Evolutionary conservation across 1,140 invertebrate species (phyloP).

Genomic region (Drosophila carrolli): DNA sequence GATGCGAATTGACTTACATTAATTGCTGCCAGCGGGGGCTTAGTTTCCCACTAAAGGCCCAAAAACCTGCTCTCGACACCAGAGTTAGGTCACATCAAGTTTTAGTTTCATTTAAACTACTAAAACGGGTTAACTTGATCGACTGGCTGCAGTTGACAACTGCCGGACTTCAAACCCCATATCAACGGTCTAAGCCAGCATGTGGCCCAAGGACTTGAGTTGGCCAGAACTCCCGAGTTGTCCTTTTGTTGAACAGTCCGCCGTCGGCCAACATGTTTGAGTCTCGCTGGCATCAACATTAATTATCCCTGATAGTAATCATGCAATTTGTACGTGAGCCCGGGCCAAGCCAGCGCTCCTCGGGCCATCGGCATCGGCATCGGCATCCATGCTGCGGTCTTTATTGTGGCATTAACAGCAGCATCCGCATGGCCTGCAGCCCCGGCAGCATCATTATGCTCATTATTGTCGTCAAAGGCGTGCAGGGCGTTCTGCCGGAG

Average conservation of each 20-base stretch:
- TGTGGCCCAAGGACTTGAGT: conserved; percentile 22
- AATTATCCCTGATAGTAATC: conserved; percentile 66
- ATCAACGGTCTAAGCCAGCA: conserved; percentile 32
- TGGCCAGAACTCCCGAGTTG: conserved; percentile 14
- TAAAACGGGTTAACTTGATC: conserved; percentile 17
- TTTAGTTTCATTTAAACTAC: conserved; percentile 36
- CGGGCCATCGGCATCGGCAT: conserved; percentile 39
- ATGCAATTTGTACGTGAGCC: conserved; percentile 51
- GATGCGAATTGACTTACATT: conserved; percentile 39
- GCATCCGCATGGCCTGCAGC: conserved; percentile 41
- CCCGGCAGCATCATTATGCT: conserved; percentile 59
- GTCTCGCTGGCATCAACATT: conserved; percentile 56
- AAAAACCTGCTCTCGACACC: conserved; percentile 10
- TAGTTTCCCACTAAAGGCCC: background rate
- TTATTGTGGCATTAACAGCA: conserved; percentile 61
- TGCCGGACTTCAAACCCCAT: conserved; percentile 5
- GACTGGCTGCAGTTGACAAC: conserved; percentile 41
- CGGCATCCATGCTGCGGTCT: conserved; percentile 48
- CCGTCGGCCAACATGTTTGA: conserved; percentile 31
- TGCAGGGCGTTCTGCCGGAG: conserved; percentile 18
- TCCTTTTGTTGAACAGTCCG: conserved; percentile 24
- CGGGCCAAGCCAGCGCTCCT: conserved; percentile 30
- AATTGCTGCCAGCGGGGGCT: conserved; percentile 9
- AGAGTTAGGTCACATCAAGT: conserved; percentile 3
- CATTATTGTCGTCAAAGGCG: conserved; percentile 57